Conservation (phyloP, 2,888 invertebrate species). For the Pseudeuparius sepicola region DNA sequence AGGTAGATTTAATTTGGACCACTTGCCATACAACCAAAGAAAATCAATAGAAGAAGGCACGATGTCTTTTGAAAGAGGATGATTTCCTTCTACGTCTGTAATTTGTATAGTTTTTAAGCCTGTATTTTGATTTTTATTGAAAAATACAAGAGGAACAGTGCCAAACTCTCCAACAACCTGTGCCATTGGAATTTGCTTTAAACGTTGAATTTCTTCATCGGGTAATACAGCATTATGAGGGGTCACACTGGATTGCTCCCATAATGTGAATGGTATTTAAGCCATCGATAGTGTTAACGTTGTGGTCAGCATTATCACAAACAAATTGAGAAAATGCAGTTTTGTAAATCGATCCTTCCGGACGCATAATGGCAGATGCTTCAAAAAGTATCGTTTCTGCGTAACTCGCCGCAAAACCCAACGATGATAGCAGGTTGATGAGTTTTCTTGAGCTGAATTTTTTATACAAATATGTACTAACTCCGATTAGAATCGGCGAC, state of each 20-base stretch:
- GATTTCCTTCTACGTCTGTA: conserved; percentile 18
- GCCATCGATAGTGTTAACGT: conserved; percentile 20
- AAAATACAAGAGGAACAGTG: conserved; percentile 17
- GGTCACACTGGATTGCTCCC: conserved; percentile 18
- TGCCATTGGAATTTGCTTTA: conserved; percentile 16
- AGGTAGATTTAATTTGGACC: conserved; percentile 17
- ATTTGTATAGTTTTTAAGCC: conserved; percentile 20
- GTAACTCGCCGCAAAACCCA: conserved; percentile 20
- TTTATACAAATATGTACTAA: conserved; percentile 17
- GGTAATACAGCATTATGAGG: conserved; percentile 16
- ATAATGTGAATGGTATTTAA: conserved; percentile 19
- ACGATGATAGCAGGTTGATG: conserved; percentile 19
- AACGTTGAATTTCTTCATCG: conserved; percentile 16
- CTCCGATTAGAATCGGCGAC: conserved; percentile 17
- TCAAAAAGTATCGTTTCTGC: too few relatives aligned
- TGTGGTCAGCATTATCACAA: conserved; percentile 21
- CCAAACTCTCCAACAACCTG: conserved; percentile 16
- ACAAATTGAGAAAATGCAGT: conserved; percentile 19
- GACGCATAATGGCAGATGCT: conserved; percentile 18
- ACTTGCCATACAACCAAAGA: conserved; percentile 21
- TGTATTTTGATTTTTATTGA: conserved; percentile 19
- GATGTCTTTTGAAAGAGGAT: conserved; percentile 21
- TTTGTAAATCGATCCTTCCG: conserved; percentile 17
- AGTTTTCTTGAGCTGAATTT: conserved; percentile 21
- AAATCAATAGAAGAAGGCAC: conserved; percentile 20